Conservation (phyloP, 2,888 invertebrate species). For the Stenodema calcarata region DNA sequence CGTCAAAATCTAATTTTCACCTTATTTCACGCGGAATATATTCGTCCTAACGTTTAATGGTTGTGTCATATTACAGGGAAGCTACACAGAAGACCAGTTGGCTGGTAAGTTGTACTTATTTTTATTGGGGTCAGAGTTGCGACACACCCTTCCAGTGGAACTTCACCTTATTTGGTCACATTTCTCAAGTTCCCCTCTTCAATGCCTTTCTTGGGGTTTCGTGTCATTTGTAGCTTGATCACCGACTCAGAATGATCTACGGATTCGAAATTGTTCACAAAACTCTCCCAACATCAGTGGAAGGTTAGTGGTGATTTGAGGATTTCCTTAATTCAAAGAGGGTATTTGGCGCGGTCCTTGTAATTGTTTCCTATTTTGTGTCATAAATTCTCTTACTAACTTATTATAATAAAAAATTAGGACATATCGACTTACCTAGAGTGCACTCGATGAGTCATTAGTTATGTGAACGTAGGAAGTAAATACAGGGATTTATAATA, state of each 20-base stretch:
- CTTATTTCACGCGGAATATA: too few species aligned
- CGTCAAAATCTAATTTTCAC: too few species aligned
- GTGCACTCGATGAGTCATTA: too few species aligned
- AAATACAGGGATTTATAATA: too few species aligned
- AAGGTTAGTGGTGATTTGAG: constrained; percentile 66
- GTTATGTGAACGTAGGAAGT: too few species aligned
- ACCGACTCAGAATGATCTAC: constrained; percentile 48
- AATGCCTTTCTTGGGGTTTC: constrained; percentile 58
- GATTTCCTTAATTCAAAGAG: neutral
- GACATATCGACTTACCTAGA: too few species aligned
- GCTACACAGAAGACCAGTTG: constrained; percentile 89
- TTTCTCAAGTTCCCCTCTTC: constrained; percentile 57
- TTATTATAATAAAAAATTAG: too few species aligned
- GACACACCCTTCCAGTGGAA: constrained; percentile 57
- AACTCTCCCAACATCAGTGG: constrained; percentile 73
- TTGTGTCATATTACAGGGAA: constrained; percentile 69
- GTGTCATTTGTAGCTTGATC: constrained; percentile 48
- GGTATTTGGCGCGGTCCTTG: constrained; percentile 57
- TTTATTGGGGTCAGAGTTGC: constrained; percentile 50
- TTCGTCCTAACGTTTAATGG: neutral
- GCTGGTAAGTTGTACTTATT: constrained; percentile 77
- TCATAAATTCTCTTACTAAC: too few species aligned
- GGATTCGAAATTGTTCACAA: constrained; percentile 77
- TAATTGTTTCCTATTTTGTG: neutral
- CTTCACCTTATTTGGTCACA: constrained; percentile 60